Base-by-base conservation (phyloP, 2,797 vertebrate species). In the Crossoptilon crossoptilon region DNA sequence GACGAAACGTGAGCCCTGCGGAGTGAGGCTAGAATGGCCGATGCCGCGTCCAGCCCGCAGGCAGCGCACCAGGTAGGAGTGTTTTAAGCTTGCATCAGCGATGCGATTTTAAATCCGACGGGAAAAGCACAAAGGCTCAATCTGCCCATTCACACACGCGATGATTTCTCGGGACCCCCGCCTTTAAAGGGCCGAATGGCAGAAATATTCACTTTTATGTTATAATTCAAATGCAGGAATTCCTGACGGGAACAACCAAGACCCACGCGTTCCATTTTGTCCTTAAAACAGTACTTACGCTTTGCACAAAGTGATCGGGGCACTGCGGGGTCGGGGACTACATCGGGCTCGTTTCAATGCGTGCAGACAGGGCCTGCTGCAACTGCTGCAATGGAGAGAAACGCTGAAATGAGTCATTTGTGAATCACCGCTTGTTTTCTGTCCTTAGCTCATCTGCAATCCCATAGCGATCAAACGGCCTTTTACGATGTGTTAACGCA, bases 401-500 rank as follows among this genome's bases (percentile, higher is more conserved):
- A 87, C 88, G 92, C 95, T 95, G 94, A 95, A 96, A 91, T 95
- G 91, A 96, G 89, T 95, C 71, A 96, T 95, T 95, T 96, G 87
- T 94, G 95, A 96, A 96, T 95, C 94, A 94, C 29, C 44, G 93
- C 89, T 92, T 91, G 93, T 91, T 95, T 95, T 96, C 92, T 92
- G 92, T 82, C 94, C 93, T 93, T 90, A 90, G 91, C 91, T 96
- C 95, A 94, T 96, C 95, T 96, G 94, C 92, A 95, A 95, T 95
- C 94, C 92, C 93, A 92, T 91, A 83, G 96, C 58, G 96, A 96
- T 96, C 95, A 96, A 96, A 96, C 92, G 81, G 85, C 91, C 85
- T 91, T 96, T 96, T 96, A 95, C 93, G 93, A 87, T 79, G 93
- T 95, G 94, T 93, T 96, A 95, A 96, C 95, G 95, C 80, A 71